These are phyloP conservation scores for Erebia epiphron DNA, from an alignment of 2,888 invertebrate species.

Conservation along the genomic window DNA sequence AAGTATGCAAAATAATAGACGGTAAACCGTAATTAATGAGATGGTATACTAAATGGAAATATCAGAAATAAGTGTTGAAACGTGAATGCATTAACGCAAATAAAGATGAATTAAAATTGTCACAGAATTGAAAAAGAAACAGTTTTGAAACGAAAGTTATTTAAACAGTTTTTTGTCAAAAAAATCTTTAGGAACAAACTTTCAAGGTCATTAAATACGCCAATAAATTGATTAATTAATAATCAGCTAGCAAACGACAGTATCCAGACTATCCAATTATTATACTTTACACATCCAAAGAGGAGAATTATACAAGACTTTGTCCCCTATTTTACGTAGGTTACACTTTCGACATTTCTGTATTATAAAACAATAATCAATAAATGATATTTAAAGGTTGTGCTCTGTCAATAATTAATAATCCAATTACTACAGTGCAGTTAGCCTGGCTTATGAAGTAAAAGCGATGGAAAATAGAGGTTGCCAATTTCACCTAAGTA, in stretches of 20 bases:
- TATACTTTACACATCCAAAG: neutral
- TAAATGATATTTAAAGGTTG: no score
- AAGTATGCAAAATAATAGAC: neutral
- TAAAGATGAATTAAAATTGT: no score
- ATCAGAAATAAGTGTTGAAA: no score
- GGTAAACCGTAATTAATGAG: neutral
- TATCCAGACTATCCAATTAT: neutral
- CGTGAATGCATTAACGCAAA: no score
- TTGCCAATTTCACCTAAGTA: neutral
- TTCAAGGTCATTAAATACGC: neutral
- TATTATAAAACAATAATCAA: neutral
- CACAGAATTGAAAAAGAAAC: no score
- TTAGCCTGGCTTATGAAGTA: neutral
- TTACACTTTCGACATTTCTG: neutral
- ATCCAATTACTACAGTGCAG: no score
- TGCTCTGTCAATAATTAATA: no score
- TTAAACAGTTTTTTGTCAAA: no score
- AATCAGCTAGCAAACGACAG: conserved; percentile 11
- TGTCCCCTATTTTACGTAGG: neutral
- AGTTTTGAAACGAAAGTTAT: no score
- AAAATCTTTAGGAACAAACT: neutral
- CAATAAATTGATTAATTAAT: neutral
- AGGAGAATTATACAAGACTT: neutral
- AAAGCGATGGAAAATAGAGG: neutral
- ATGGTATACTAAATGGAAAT: no score